Evolutionary conservation across 2,888 invertebrate genomes (phyloP), one percentile per base, ranked within the genome.

Genomic region (Drosophila trichaetosa): DNA sequence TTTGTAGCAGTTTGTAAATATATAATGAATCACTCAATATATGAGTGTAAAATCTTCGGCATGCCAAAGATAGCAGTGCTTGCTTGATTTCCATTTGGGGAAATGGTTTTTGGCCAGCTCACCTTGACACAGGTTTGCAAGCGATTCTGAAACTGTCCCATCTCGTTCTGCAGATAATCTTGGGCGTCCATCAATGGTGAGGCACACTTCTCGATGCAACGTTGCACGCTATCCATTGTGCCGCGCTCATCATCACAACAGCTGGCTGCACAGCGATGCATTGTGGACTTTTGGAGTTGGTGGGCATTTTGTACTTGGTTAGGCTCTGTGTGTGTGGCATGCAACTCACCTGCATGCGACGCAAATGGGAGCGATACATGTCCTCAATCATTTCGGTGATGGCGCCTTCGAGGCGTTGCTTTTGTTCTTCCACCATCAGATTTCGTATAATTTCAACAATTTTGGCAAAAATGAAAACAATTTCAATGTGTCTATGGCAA

Each of bases 151-250:
- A 91, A 92, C 34, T 89, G 82, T 0, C 84, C 85, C 61, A 91
- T 71, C 70, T 91, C 91, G 34, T 89, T 88, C 66, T 91, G 92
- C 33, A 91, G 59, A 72, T 82, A 91, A 27, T 92, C 92, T 61
- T 91, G 91, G 29, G 91, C 92, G 38, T 83, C 86, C 77, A 90
- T 76, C 16, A 92, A 52, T 0, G 91, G 91, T 0, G 57, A 58
- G 0, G 92, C 91, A 52, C 91, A 91, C 48, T 89, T 90, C 73
- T 91, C 91, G 33, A 91, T 91, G 60, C 91, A 91, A n/a, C 64
- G 73, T 27, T 91, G 92, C 0, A 91, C 92, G 31, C 67, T 82
- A 18, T 91, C 92, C 75, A 91, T 68, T 1, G 73, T 79, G 7
- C 91, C 91, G 1, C 80, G 79, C 0, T 78, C 79, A 62, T 91